Percentiles rank a stretch among this genome's conserved stretches.
Conservation (phyloP, 92 coral and sea anemone species). For the Porites rus region DNA sequence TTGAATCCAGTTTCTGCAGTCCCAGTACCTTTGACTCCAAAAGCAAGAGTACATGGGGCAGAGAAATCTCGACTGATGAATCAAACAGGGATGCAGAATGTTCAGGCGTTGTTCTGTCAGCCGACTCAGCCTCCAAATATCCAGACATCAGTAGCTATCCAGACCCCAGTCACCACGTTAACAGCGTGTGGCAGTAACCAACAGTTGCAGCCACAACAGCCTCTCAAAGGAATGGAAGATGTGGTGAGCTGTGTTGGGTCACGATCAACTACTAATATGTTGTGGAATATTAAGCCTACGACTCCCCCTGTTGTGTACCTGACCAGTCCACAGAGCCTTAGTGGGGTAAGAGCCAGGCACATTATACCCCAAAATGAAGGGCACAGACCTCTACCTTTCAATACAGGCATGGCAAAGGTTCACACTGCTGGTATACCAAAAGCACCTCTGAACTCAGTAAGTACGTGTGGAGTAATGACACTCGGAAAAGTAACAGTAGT, state of each 20-base stretch:
- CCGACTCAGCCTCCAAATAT: slow-evolving; percentile 29
- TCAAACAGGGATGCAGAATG: slow-evolving; percentile 21
- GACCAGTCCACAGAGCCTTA: slow-evolving; percentile 89
- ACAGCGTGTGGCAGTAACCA: slow-evolving; percentile 1
- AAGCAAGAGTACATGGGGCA: not conserved
- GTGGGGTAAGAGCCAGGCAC: slow-evolving; percentile 84
- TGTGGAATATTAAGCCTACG: slow-evolving; percentile 74
- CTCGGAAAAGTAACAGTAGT: slow-evolving; percentile 42
- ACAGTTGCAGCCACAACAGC: slow-evolving; percentile 70
- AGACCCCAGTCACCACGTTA: slow-evolving; percentile 32
- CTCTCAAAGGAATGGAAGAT: slow-evolving; percentile 90
- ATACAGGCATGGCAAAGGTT: slow-evolving; percentile 24
- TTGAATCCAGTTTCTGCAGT: not conserved
- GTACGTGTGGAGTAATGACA: slow-evolving; percentile 20
- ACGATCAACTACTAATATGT: slow-evolving; percentile 58
- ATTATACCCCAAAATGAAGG: slow-evolving; percentile 62
- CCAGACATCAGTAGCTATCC: slow-evolving; percentile 17
- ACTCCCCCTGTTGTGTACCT: slow-evolving; percentile 83
- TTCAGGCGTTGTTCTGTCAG: slow-evolving; percentile 24
- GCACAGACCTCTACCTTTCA: slow-evolving; percentile 10
- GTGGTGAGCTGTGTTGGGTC: slow-evolving; percentile 87
- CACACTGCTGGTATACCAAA: slow-evolving; percentile 28
- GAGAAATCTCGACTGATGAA: slow-evolving; percentile 17
- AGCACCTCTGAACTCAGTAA: slow-evolving; percentile 25
- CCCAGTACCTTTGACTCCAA: slow-evolving; percentile 4